phyloP scores from a whole-genome alignment of 2,113 vertebrate genomes.

The Sebastes schlegelii region DNA sequence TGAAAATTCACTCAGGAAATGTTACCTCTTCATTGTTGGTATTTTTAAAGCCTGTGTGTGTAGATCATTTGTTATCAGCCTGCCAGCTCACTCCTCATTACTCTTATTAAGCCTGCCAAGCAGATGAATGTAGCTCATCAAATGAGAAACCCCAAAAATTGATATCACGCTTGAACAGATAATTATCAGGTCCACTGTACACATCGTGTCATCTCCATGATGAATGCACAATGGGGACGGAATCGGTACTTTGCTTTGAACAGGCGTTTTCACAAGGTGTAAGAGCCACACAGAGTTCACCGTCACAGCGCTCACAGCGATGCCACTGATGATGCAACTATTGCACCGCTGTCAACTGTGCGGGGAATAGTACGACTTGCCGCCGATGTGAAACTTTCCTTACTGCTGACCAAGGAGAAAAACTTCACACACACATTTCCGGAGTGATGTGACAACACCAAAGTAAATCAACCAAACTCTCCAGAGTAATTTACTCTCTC shows the following conservation, averaged over 20 bases:
- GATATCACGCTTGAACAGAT: neutral
- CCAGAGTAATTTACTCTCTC: slow-evolving; percentile 24
- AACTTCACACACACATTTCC: slow-evolving; percentile 27
- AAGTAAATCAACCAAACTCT: slow-evolving; percentile 19
- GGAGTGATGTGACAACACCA: slow-evolving; percentile 30
- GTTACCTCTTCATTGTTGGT: neutral
- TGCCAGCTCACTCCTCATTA: slow-evolving; percentile 4
- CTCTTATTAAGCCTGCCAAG: slow-evolving; percentile 12
- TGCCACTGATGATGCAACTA: slow-evolving; percentile 40
- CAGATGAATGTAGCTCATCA: slow-evolving; percentile 16
- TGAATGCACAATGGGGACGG: neutral
- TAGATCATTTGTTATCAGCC: neutral
- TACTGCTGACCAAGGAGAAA: slow-evolving; percentile 53
- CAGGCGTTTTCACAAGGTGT: slow-evolving; percentile 14
- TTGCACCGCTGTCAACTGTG: slow-evolving; percentile 20
- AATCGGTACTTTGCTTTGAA: slow-evolving; percentile 11
- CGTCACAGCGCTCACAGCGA: neutral
- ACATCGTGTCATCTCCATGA: slow-evolving; percentile 1
- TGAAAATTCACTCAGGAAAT: neutral
- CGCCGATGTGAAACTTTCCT: slow-evolving; percentile 34
- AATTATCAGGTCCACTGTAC: slow-evolving; percentile 9
- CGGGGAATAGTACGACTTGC: neutral
- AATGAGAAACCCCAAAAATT: neutral
- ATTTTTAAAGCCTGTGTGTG: neutral
- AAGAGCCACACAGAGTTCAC: slow-evolving; percentile 44